phyloP scores from a whole-genome alignment of 1,140 invertebrate genomes.

The Babylonia areolata region DNA sequence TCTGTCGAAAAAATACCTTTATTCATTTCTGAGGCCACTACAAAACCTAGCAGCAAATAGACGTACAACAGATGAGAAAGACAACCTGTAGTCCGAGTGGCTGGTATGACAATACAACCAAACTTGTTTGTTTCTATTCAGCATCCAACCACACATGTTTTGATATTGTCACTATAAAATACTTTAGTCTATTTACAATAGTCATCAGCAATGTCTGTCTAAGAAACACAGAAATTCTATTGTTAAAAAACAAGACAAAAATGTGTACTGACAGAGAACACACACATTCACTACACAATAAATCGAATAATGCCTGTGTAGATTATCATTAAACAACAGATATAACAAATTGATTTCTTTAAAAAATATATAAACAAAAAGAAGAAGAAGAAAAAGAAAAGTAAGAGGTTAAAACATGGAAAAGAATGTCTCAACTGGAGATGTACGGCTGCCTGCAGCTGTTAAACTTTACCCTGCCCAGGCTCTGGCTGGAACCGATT shows the following conservation, averaged over 20 bases:
- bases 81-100: slow-evolving; percentile 24
- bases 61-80: slow-evolving; percentile 24
- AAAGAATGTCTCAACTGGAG: background rate
- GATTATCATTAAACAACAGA: background rate
- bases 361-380: no score
- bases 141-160: background rate
- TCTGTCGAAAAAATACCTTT: slow-evolving; percentile 20
- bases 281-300: no score
- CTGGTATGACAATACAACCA: background rate
- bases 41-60: slow-evolving; percentile 29
- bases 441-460: slow-evolving; percentile 22
- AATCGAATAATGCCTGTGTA: background rate
- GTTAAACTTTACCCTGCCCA: background rate
- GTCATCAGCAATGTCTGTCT: background rate
- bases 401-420: background rate
- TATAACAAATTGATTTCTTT: no score
- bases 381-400: no score
- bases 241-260: background rate
- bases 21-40: slow-evolving; percentile 20
- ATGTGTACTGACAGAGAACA: no score
- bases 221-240: background rate
- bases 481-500: background rate
- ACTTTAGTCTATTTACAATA: slow-evolving; percentile 10
- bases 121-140: slow-evolving; percentile 7
- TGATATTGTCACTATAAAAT: background rate